Conservation (phyloP, 1,140 invertebrate species). For the Drosophila pseudoananassae region DNA sequence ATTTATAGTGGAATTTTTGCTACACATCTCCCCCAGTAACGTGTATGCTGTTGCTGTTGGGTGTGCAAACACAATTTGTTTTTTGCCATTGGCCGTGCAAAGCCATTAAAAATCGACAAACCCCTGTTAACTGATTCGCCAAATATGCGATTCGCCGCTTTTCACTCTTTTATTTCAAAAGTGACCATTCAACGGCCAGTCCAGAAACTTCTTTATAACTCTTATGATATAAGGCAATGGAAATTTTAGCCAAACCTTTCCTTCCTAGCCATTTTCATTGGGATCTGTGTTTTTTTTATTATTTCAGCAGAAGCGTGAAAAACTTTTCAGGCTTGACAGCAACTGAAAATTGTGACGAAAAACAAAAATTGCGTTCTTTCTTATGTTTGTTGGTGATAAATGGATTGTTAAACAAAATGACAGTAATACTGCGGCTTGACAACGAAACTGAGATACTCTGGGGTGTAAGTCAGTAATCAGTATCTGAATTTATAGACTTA, state of each 20-base stretch:
- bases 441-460: slow-evolving; percentile 3
- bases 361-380: slow-evolving; percentile 3
- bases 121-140: slow-evolving; percentile 54
- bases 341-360: slow-evolving; percentile 6
- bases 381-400: slow-evolving; percentile 7
- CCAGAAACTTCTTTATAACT: slow-evolving; percentile 20
- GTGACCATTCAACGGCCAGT: neutral
- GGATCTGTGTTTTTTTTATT: slow-evolving; percentile 27
- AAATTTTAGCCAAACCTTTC: slow-evolving; percentile 30
- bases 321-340: slow-evolving; percentile 33
- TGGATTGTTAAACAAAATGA: slow-evolving; percentile 15
- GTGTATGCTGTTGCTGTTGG: slow-evolving; percentile 2
- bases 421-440: slow-evolving; percentile 1
- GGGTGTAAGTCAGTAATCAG: neutral
- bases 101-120: slow-evolving; percentile 57
- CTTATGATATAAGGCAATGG: slow-evolving; percentile 20
- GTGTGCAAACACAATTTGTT: slow-evolving; percentile 22
- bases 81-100: slow-evolving; percentile 4
- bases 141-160: slow-evolving; percentile 32
- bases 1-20: slow-evolving; percentile 72
- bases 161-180: slow-evolving; percentile 10
- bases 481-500: too few relatives aligned
- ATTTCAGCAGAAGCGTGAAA: slow-evolving; percentile 22
- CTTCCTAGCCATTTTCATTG: neutral
- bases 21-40: slow-evolving; percentile 25